Evolutionary conservation across 2,888 invertebrate species (phyloP).

Genomic region (Sphaeridia pumilis): DNA sequence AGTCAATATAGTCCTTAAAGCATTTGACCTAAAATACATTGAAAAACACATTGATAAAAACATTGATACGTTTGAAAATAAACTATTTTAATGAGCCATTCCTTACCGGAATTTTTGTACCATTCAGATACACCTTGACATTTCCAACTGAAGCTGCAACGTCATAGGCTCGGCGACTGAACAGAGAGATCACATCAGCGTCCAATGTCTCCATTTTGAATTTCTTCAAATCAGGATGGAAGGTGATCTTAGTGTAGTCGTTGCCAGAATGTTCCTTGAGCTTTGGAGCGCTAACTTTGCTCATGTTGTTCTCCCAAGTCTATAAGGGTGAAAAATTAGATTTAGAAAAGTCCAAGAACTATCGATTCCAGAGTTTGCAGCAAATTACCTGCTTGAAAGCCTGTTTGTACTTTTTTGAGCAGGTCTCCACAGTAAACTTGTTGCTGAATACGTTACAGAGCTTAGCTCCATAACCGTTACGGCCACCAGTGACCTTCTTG

Average conservation of each 20-base stretch:
- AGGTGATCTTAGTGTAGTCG: constrained; percentile 87
- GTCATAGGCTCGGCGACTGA: constrained; percentile 90
- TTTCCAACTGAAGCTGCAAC: constrained; percentile 82
- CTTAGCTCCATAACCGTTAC: constrained; percentile 98
- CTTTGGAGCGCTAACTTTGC: constrained; percentile 74
- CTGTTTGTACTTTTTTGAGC: constrained; percentile 69
- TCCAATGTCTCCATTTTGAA: constrained; percentile 92
- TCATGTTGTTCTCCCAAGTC: constrained; percentile 94
- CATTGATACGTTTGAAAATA: background rate
- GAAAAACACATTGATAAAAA: background rate
- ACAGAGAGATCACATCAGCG: constrained; percentile 79
- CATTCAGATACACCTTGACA: constrained; percentile 80
- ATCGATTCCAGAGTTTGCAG: too few relatives aligned
- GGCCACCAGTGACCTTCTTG: constrained; percentile 85
- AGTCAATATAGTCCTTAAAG: constrained; percentile 92
- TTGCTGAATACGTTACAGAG: constrained; percentile 97
- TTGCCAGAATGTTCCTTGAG: constrained; percentile 60
- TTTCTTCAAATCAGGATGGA: constrained; percentile 84
- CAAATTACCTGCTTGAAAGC: constrained; percentile 64
- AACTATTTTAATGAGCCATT: background rate
- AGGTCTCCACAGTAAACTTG: constrained; percentile 92
- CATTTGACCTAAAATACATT: constrained; percentile 59
- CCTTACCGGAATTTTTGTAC: constrained; percentile 56
- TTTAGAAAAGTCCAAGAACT: constrained; percentile 9
- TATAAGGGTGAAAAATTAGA: constrained; percentile 41